phyloP scores from a whole-genome alignment of 1,140 invertebrate species.

The Saccostrea cuccullata region DNA sequence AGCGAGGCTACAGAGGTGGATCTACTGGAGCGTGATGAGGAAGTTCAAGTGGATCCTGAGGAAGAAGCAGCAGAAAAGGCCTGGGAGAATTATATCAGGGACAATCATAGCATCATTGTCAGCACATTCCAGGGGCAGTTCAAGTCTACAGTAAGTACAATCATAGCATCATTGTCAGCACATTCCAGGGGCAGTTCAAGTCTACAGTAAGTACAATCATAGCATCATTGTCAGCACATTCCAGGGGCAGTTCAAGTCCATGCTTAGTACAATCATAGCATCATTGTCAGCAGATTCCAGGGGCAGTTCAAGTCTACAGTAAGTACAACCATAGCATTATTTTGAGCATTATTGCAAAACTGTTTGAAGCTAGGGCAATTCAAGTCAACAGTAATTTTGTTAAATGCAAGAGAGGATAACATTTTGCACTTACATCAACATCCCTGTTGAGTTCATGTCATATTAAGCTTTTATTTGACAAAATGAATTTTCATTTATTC shows the following conservation, averaged over 20 bases:
- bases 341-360: background rate
- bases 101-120: constrained; percentile 85
- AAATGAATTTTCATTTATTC: constrained; percentile 59
- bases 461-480: too few species aligned
- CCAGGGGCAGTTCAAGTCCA: constrained; percentile 87
- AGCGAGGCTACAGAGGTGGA: constrained; percentile 35
- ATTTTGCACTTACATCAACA: too few species aligned
- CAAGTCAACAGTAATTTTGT: background rate
- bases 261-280: constrained; percentile 79
- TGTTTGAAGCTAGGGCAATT: background rate
- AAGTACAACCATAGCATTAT: constrained; percentile 64
- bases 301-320: constrained; percentile 87
- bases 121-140: constrained; percentile 87
- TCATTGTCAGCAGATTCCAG: constrained; percentile 79
- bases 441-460: too few species aligned
- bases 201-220: constrained; percentile 82
- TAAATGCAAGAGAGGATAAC: too few species aligned
- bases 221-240: constrained; percentile 74
- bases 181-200: constrained; percentile 87
- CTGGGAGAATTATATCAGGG: constrained; percentile 83
- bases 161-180: too few species aligned
- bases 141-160: constrained; percentile 83
- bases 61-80: constrained; percentile 80
- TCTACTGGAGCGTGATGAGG: constrained; percentile 38
- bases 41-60: constrained; percentile 44